Evolutionary conservation across 1,140 invertebrate genomes (phyloP), one percentile per base, ranked within the genome.

Genomic region (Cyclargus thomasi): DNA sequence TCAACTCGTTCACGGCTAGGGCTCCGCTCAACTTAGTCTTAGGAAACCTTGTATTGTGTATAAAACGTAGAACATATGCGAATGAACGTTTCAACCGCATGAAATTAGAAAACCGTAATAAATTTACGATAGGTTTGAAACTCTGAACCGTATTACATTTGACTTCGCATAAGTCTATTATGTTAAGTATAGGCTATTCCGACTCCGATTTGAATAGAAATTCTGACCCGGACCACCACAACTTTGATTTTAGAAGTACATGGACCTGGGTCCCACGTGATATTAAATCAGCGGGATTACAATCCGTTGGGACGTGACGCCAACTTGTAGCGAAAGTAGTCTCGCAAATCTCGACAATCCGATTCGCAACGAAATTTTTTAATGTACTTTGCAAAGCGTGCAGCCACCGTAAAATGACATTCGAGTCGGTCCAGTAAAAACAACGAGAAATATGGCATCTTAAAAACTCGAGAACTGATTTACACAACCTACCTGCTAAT

Each of bases 311-410:
- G 2, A 88, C 78, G 66, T 87, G 78, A 10, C 53, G 57, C 83
- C 83, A 90, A 11, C 47, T 21, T 21, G 21, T 5, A 14, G 53
- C 0, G 0, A 67, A 7, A 0, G 76, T 74, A 0, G 78, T 20
- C 16, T 81, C 73, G 59, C 79, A 67, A 23, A 90, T 89, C 36
- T 85, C 75, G 0, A 67, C 35, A 0, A 90, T 74, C 53, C 86
- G 64, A 71, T 92, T 86, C 0, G 68, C 76, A 1, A 91, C 85
- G 74, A 83, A 91, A 0, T 74, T 76, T 74, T 90, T 82, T 68
- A 79, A 77, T 36, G 71, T 65, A 7, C 69, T 67, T 8, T 79
- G 71, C n/a, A 72, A 47, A 10, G 62, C 67, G 20, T 70, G 64
- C 7, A 91, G 68, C 87, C 87, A 91, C 6, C 72, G 23, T 18